phyloP scores from a whole-genome alignment of 1,140 invertebrate species.

The Ceratosolen fusciceps region DNA sequence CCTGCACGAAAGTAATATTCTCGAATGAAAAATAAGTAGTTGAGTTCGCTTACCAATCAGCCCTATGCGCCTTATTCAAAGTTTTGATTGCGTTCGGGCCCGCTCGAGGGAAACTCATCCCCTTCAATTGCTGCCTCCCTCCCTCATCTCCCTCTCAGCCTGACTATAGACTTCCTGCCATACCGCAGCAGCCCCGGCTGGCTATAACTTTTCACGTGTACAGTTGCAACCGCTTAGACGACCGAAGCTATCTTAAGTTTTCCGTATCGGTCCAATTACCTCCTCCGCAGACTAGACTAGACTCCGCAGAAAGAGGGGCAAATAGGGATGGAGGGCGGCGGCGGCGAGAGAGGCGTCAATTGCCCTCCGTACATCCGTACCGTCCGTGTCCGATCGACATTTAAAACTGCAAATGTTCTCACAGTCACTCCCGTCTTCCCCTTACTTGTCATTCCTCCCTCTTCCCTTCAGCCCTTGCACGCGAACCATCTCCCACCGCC shows the following conservation, averaged over 20 bases:
- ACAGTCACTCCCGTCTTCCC: conserved; percentile 51
- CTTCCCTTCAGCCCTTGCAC: conserved; percentile 30
- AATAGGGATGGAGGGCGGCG: background rate
- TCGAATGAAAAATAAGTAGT: conserved; percentile 44
- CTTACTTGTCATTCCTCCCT: background rate
- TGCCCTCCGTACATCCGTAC: no score
- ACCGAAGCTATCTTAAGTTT: conserved; percentile 57
- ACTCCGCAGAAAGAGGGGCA: background rate
- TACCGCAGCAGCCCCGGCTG: background rate
- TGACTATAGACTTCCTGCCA: background rate
- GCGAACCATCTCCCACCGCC: background rate
- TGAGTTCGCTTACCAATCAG: conserved; percentile 31
- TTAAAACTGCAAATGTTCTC: conserved; percentile 50
- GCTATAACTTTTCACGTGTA: conserved; percentile 40
- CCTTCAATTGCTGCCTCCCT: conserved; percentile 32
- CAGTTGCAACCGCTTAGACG: conserved; percentile 54
- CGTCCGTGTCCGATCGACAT: background rate
- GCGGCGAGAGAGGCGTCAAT: background rate
- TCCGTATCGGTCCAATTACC: conserved; percentile 63
- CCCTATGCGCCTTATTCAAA: conserved; percentile 40
- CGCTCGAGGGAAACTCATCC: conserved; percentile 28
- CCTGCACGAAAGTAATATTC: conserved; percentile 4
- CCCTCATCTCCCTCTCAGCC: conserved; percentile 29
- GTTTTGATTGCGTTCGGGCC: conserved; percentile 56
- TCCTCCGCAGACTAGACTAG: background rate